Conservation (phyloP, 2,888 invertebrate genomes). For the Dryococelus australis region DNA sequence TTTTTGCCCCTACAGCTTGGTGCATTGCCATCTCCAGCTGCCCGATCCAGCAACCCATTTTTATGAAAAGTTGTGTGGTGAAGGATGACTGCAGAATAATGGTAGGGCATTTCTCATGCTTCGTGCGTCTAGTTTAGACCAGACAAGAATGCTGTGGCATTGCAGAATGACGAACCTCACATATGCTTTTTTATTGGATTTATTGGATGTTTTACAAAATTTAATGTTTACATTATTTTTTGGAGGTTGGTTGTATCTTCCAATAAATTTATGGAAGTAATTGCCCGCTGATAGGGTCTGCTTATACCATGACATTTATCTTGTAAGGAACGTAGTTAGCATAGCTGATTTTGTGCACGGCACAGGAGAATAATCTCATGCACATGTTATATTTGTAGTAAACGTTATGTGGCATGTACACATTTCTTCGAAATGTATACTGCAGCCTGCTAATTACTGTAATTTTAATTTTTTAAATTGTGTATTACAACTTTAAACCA, state of each 20-base stretch:
- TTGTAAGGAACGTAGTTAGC: not conserved
- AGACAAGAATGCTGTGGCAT: not conserved
- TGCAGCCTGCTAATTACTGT: not conserved
- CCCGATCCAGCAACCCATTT: conserved; percentile 67
- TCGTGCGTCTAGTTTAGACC: not conserved
- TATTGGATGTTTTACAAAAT: not conserved
- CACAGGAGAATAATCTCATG: not conserved
- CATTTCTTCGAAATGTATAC: not conserved
- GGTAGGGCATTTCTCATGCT: not conserved
- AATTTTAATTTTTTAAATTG: not conserved
- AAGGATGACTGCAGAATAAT: not conserved
- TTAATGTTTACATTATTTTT: not conserved
- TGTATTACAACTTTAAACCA: not conserved
- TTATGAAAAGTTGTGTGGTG: conserved; percentile 58
- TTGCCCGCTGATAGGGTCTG: not conserved
- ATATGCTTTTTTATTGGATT: not conserved
- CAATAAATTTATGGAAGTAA: not conserved
- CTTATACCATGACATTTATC: not conserved
- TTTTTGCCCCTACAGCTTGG: conserved; percentile 53
- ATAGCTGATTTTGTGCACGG: not conserved
- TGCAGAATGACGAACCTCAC: not conserved
- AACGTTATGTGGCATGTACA: not conserved
- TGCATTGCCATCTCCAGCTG: conserved; percentile 55
- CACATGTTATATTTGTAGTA: not conserved
- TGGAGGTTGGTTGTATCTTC: not conserved